Percentiles rank a stretch among this genome's conserved stretches.
Conservation (phyloP, 2,113 vertebrate genomes). For the Ptilonorhynchus violaceus region DNA sequence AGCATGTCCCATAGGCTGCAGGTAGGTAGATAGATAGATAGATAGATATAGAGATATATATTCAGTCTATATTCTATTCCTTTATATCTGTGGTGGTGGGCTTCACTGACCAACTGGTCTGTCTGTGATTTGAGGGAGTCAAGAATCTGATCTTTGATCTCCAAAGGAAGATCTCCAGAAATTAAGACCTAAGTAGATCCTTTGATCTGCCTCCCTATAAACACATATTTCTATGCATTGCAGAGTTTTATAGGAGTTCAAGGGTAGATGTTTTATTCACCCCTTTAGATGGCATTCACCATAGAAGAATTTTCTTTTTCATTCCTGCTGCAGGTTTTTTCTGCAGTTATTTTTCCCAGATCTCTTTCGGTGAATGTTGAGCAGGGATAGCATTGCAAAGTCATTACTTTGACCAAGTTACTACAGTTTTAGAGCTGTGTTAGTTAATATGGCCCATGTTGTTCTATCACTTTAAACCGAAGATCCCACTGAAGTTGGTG, state of each 20-base stretch:
- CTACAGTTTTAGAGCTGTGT: neutral
- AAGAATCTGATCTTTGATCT: neutral
- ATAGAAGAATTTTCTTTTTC: neutral
- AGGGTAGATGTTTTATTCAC: neutral
- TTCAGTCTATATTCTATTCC: neutral
- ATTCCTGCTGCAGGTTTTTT: neutral
- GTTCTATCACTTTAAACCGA: neutral
- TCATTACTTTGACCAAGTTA: neutral
- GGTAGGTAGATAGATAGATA: neutral
- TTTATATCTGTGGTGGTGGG: neutral
- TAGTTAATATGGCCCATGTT: neutral
- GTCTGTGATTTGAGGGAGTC: fast-evolving
- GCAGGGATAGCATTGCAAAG: neutral
- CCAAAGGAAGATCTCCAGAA: neutral
- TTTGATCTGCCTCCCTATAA: neutral
- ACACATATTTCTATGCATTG: neutral
- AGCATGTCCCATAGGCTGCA: neutral
- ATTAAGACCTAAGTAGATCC: neutral
- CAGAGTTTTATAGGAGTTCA: neutral
- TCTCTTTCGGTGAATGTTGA: neutral
- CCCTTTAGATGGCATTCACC: neutral
- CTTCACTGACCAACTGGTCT: neutral
- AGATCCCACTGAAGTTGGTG: constrained; percentile 3
- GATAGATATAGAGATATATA: too few species aligned
- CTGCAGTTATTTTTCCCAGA: neutral